Base-by-base conservation (phyloP, 2,888 invertebrate genomes). In the Orgyia antiqua region DNA sequence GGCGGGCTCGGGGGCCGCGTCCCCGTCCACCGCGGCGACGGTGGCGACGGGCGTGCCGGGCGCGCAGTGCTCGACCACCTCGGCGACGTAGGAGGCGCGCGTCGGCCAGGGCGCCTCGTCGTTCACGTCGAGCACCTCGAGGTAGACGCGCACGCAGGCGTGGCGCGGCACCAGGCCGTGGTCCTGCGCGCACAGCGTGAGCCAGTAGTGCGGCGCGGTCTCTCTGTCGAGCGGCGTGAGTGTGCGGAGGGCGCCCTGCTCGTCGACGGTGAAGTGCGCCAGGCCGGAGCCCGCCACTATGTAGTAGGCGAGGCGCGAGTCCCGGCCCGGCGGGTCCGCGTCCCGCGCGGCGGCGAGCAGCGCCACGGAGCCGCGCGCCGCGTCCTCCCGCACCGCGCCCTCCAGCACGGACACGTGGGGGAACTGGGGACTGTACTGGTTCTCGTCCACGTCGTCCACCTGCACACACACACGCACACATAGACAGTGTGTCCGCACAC, bases 381-480 rank as follows among this genome's bases (percentile, higher is more conserved):
- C 89, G 74, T 96, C 96, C 82, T 98, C 98, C 34, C 80, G 86
- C 42, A 98, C 93, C 49, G 86, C 87, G 29, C 93, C 94, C 39
- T 88, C 79, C 42, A 93, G 82, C 47, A 95, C 94, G 25, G 47
- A 60, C 60, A 93, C 93, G 69, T 94, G 94, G 30, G 89, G 89
- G 74, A 98, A 98, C 45, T 88, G 86, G 1, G 98, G 97, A 31
- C 95, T 88, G 74, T 92, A 91, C 33, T 91, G 87, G 78, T 98
- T 98, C 80, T 98, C 98, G 80, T 98, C 96, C 10, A 98, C 97
- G 80, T 98, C 98, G 49, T 94, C 93, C 40, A 96, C 90, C 50
- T 50, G 25, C 12, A 9, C n/a, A 12, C 12, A 27, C 9, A 9
- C 4, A 15, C 15, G 15, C n/a, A n/a, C n/a, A n/a, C n/a, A n/a